phyloP scores from a whole-genome alignment of 2,888 invertebrate species.

The Hololepta plana region DNA sequence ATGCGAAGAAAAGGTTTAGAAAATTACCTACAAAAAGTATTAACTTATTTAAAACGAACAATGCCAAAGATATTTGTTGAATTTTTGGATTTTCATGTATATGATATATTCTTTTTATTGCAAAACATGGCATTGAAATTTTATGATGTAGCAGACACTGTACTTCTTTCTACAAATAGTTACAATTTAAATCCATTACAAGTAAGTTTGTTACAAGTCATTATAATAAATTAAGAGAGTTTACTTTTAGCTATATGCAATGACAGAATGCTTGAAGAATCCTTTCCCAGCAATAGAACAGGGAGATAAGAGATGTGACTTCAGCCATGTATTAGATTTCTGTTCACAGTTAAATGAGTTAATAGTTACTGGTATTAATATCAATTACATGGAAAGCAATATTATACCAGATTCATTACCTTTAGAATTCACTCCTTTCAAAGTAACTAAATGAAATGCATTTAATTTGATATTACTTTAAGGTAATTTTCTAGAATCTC shows the following conservation, averaged over 20 bases:
- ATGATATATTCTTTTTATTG: constrained; percentile 75
- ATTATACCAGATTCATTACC: constrained; percentile 61
- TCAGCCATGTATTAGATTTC: constrained; percentile 82
- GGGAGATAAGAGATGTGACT: constrained; percentile 64
- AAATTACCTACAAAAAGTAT: constrained; percentile 59
- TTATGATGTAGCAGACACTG: constrained; percentile 53
- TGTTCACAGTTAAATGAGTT: constrained; percentile 56
- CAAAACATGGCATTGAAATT: constrained; percentile 67
- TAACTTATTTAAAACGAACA: constrained; percentile 55
- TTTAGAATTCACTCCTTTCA: constrained; percentile 74
- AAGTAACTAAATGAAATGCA: constrained; percentile 24
- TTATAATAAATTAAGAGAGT: constrained; percentile 8
- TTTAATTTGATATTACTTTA: constrained; percentile 3
- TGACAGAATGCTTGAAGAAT: constrained; percentile 71
- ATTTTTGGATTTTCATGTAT: constrained; percentile 76
- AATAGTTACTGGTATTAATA: constrained; percentile 45
- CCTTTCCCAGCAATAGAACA: constrained; percentile 69
- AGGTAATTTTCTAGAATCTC: constrained; percentile 21
- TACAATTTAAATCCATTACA: constrained; percentile 63
- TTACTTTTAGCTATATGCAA: constrained; percentile 61
- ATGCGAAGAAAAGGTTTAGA: constrained; percentile 64
- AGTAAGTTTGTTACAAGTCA: constrained; percentile 28
- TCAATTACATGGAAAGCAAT: constrained; percentile 63
- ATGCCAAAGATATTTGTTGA: constrained; percentile 67
- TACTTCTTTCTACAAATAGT: constrained; percentile 38